Evolutionary conservation across 2,888 invertebrate genomes (phyloP), one percentile per base, ranked within the genome.

Genomic region (Operophtera brumata): DNA sequence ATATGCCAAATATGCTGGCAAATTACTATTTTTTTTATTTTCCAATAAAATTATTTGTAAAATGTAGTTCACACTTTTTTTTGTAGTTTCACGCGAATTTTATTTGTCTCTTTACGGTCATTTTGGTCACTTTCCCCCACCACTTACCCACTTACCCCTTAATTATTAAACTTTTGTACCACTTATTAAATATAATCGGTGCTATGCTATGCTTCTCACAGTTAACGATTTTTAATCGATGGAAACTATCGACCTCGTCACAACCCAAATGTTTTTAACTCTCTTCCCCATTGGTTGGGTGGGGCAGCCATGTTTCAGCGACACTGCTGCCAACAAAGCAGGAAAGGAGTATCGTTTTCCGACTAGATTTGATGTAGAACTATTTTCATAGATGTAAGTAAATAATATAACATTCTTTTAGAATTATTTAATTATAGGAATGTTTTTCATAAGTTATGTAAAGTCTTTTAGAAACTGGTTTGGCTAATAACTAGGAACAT

Each of bases 201-300:
- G 30, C 9, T 9, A 30, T 30, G 7, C 26, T 26, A 26, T 26
- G 26, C 30, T 30, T 6, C 2, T 20, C 8, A 30, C 4, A 34
- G 11, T 34, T 6, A 11, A 34, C 34, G n/a, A 34, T 6, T 11
- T 14, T 50, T 13, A 32, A 62, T 73, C 71, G 74, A 73, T 54
- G 66, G 3, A 30, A 32, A 7, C 5, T 64, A 57, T 78, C 78
- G 78, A 78, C 57, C 70, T 55, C 47, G 48, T 64, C 39, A 14
- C 68, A 59, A 10, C 71, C 28, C 74, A 60, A 47, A 13, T 10
- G 57, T 62, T 55, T 69, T 43, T 45, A 8, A 12, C 32, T 62
- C 51, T 57, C 53, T 54, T 68, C 73, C 20, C 69, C 75, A 86
- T 86, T 86, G 86, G 86, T 70, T 46, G 71, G 20, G 20, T 20